Base-by-base conservation (phyloP, 2,113 vertebrate species). In the Rhombomys opimus region DNA sequence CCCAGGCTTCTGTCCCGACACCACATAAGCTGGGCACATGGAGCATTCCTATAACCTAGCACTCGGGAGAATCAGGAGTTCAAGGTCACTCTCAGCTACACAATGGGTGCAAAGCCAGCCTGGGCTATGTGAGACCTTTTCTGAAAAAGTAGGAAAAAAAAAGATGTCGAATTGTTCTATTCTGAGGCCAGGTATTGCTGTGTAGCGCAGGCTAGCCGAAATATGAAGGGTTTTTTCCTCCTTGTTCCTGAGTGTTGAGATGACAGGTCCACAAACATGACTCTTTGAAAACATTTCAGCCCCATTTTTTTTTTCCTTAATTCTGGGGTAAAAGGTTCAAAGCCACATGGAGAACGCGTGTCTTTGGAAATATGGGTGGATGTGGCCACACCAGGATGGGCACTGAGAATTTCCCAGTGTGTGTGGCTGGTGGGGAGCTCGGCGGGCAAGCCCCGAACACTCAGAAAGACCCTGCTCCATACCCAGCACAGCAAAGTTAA, bases 341-440 rank as follows among this genome's bases (percentile, higher is more conserved):
- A 41, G 57, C n/a, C 57, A 84, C 57, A 63, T 15, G n/a, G 38
- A 61, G 54, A 41, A 63, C n/a, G 13, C 22, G 22, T 61, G 23
- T 41, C 80, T 41, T 18, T 59, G 10, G 18, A 52, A 59, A 81
- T 35, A 14, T 32, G 59, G 54, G 80, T 38, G 54, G 3, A 82
- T 22, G 11, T 59, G 35, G 11, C 7, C 80, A 59, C 35, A 14
- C 20, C 2, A 25, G 54, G 22, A 38, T 22, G 80, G 54, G 35
- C 32, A 32, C 67, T 25, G 9, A 9, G 25, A 2, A 0, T 30
- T 22, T 59, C 0, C 0, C 11, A 30, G 10, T 25, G 5, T 52
- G 10, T 7, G 81, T 18, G 27, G 27, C 61, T 65, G 46, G 11
- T 14, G n/a, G 35, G 6, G 18, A 25, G 54, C 35, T 25, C 80